These are phyloP conservation scores for Notodonta dromedarius DNA, from an alignment of 2,888 invertebrate genomes.

Conservation along the genomic window DNA sequence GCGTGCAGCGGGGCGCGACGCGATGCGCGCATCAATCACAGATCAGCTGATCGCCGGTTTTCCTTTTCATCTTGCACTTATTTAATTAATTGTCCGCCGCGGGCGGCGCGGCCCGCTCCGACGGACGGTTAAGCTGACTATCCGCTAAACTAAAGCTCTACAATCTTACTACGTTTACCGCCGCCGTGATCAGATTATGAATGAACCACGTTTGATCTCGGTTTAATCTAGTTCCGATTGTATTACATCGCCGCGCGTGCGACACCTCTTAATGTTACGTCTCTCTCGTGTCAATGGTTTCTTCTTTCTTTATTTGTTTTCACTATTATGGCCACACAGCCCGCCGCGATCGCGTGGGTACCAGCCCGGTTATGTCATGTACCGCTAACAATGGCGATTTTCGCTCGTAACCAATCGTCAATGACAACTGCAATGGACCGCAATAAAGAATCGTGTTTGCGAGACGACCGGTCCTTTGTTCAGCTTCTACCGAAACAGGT, in stretches of 20 bases:
- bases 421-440: constrained; percentile 65
- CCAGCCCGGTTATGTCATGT: constrained; percentile 64
- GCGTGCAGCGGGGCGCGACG: constrained; percentile 55
- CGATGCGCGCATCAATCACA: constrained; percentile 68
- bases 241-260: constrained; percentile 33
- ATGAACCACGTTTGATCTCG: constrained; percentile 61
- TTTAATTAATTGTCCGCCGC: constrained; percentile 76
- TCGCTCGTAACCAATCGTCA: constrained; percentile 62
- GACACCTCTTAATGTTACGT: constrained; percentile 38
- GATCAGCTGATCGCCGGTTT: constrained; percentile 77
- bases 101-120: constrained; percentile 48
- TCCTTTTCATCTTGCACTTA: constrained; percentile 77
- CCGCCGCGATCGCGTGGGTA: constrained; percentile 53
- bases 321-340: constrained; percentile 44
- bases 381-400: constrained; percentile 63
- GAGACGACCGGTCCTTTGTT: constrained; percentile 61
- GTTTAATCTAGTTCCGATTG: constrained; percentile 52
- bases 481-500: constrained; percentile 59
- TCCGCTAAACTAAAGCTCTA: constrained; percentile 57
- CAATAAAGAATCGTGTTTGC: constrained; percentile 63
- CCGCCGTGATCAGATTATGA: constrained; percentile 64
- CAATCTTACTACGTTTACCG: constrained; percentile 52
- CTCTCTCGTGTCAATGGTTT: constrained; percentile 45
- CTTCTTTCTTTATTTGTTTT: constrained; percentile 56
- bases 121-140: constrained; percentile 39